Base-by-base conservation (phyloP, 2,797 vertebrate genomes). In the Sciurus vulgaris region DNA sequence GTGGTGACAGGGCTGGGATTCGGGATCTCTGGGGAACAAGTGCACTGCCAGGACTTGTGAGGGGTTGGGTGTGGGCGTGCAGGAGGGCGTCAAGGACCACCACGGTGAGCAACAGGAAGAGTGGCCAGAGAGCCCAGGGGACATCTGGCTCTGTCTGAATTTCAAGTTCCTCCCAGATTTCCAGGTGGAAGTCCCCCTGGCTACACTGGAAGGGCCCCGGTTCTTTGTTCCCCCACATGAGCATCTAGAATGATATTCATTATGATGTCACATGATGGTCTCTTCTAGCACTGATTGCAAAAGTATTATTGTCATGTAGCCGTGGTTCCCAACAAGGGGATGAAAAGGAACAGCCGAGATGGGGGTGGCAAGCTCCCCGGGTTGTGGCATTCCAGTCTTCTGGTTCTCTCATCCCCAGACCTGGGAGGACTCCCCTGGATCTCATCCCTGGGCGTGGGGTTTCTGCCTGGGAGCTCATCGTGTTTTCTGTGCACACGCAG, bases 351-450 rank as follows among this genome's bases (percentile, higher is more conserved):
- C 5, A 22, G 61, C 61, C 17, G 44, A 28, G 13, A 1, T n/a
- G 51, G 20, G 26, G 4, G 26, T 9, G 67, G 51, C 15, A 14
- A 17, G 51, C 51, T 51, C 51, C 51, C 14, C 17, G 3, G 51
- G 51, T 17, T 15, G 51, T 4, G 14, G 20, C 54, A 56, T 56
- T 20, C 18, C 54, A 56, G 54, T 20, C 54, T 56, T 63, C 2
- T 30, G 14, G 0, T 61, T 10, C 61, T 8, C 2, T n/a, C 2
- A 3, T n/a, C 47, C 7, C 44, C 44, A 47, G 44, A 1, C 26
- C n/a, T 26, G 38, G 8, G 9, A 72, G 47, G 69, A 72, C 33
- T 41, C 61, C 33, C 51, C 6, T 4, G 28, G 3, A 15, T 84
- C 49, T 10, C 69, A 69, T 28, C 78, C 41, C 14, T 24, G 0